phyloP scores from a whole-genome alignment of 2,797 vertebrate genomes.

The Otolemur crassicaudatus region DNA sequence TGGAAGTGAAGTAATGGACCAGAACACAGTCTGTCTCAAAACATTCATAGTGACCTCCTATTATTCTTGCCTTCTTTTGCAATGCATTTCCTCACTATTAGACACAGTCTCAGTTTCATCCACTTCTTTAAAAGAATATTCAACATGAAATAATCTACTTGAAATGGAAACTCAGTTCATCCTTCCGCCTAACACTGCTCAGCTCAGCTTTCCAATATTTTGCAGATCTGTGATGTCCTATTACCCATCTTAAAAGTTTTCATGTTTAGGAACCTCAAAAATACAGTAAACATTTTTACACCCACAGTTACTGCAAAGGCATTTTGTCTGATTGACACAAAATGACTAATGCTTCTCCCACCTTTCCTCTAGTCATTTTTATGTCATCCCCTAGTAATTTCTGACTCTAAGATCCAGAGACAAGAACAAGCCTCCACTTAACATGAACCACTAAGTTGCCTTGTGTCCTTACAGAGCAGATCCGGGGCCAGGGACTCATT shows the following conservation, averaged over 20 bases:
- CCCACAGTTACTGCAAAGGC: neutral
- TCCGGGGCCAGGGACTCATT: neutral
- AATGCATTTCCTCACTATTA: neutral
- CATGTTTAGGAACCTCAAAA: neutral
- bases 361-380: conserved; percentile 10
- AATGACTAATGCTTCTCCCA: conserved; percentile 9
- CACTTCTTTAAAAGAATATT: neutral
- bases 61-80: neutral
- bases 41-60: neutral
- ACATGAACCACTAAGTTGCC: neutral
- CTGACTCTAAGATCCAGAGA: neutral
- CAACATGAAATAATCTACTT: conserved; percentile 14
- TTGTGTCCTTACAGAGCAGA: neutral
- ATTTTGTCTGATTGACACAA: neutral
- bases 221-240: neutral
- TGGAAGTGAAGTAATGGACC: too few relatives aligned
- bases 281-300: neutral
- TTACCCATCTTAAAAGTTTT: neutral
- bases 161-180: neutral
- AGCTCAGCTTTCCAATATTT: neutral
- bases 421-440: neutral
- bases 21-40: too few relatives aligned
- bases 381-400: neutral
- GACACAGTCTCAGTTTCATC: neutral
- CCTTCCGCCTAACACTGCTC: neutral